Evolutionary conservation across 2,113 vertebrate species (phyloP).

Genomic region (Cavia porcellus): DNA sequence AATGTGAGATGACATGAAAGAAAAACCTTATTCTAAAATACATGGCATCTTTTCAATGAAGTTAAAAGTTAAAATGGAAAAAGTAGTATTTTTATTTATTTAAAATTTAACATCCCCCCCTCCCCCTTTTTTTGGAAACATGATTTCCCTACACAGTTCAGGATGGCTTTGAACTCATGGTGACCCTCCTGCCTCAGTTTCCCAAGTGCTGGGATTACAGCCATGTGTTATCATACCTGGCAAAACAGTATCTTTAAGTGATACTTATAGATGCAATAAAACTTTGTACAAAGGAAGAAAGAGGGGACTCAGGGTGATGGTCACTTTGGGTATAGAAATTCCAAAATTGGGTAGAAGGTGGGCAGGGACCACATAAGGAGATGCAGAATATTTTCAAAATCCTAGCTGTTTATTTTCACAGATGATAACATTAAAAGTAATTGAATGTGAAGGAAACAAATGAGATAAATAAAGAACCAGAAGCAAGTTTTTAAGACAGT

Average conservation of each 20-base stretch:
- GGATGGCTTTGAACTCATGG: not conserved
- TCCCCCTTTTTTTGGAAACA: too few relatives aligned
- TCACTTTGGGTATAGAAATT: not conserved
- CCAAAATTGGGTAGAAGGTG: too few relatives aligned
- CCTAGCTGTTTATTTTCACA: not conserved
- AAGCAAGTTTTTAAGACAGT: not conserved
- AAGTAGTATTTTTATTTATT: not conserved
- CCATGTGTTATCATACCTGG: not conserved
- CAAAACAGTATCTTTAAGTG: not conserved
- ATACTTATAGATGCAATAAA: not conserved
- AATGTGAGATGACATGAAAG: not conserved
- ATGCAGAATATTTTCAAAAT: not conserved
- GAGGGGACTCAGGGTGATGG: not conserved
- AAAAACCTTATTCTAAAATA: not conserved
- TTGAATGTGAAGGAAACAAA: not conserved
- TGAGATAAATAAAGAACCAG: not conserved
- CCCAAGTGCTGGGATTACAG: not conserved
- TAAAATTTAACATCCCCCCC: too few relatives aligned
- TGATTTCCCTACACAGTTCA: not conserved
- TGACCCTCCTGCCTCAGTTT: not conserved
- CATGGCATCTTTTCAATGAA: not conserved
- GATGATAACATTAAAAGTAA: not conserved
- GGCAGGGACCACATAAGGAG: not conserved
- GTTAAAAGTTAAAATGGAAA: not conserved
- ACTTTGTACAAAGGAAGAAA: not conserved